Evolutionary conservation across 2,797 vertebrate genomes (phyloP), one percentile per base, ranked within the genome.

Genomic region (Brachyrhaphis roseni): DNA sequence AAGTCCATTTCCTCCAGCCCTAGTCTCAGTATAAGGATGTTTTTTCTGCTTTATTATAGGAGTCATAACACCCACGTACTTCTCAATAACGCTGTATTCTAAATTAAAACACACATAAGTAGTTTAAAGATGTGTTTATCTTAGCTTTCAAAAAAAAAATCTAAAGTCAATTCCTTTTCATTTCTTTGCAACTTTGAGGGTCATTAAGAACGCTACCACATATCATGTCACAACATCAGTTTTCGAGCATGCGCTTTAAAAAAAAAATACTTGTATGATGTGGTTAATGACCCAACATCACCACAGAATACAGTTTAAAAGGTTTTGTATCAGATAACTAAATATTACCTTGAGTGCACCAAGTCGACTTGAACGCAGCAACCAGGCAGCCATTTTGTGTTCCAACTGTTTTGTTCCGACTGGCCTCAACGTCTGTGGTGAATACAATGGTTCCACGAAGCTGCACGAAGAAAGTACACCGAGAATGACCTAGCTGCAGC

Each of bases 321-420:
- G 57, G 28, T 62, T 62, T 16, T 31, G 13, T 62, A 16, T 16
- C 28, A 34, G 57, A 7, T 34, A 16, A 62, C 15, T n/a, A 62
- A 62, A 62, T 16, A 62, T 62, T 62, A 62, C 57, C 57, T 62
- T 62, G 28, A 62, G 28, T 34, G 28, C 15, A 34, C 57, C 28
- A 62, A 62, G 57, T 62, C 57, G 57, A 34, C 28, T 7, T 62
- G 57, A 34, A 62, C 57, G 57, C 13, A 34, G 15, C 57, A 62
- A 62, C 57, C 57, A 62, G 28, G 57, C 57, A 34, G 57, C 57
- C 57, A 62, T 62, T 62, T 62, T 62, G 57, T 62, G 57, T 62
- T 34, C 13, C 28, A 16, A 34, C 28, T 62, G 57, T 31, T 31
- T n/a, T 62, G 28, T 62, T 62, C 57, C 57, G 55, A n/a, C 53